A percentile compares a stretch with the other conserved stretches of the same genome.
Evolutionary conservation across 2,888 invertebrate genomes (phyloP).

Genomic region (Cremastinae sp.): DNA sequence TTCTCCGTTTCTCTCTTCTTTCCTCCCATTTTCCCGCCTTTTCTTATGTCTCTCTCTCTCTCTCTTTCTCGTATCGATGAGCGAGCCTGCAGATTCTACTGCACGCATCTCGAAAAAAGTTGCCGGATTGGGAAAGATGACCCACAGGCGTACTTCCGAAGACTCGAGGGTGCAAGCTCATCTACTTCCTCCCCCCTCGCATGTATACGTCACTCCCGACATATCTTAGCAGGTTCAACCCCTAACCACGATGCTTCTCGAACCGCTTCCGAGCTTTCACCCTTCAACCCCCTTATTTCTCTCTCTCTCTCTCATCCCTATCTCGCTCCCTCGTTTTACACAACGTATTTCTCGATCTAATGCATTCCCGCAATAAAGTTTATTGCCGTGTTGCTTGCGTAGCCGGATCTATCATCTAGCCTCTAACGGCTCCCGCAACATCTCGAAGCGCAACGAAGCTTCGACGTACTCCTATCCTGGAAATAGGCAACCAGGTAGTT

Average conservation of each 20-base stretch:
- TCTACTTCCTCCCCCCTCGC: background rate
- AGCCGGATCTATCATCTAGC: slow-evolving; percentile 65
- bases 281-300: slow-evolving; percentile 4
- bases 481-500: slow-evolving; percentile 32
- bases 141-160: slow-evolving; percentile 38
- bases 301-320: slow-evolving; percentile 22
- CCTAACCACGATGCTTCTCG: slow-evolving; percentile 37
- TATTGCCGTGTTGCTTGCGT: slow-evolving; percentile 76
- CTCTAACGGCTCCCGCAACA: slow-evolving; percentile 43
- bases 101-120: background rate
- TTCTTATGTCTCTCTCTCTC: background rate
- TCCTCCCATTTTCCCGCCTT: background rate
- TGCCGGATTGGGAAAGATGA: slow-evolving; percentile 39
- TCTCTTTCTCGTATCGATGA: no score
- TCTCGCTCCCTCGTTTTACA: slow-evolving; percentile 41
- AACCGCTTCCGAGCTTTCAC: background rate
- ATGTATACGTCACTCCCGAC: background rate
- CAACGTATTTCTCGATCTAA: slow-evolving; percentile 77
- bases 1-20: background rate
- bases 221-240: background rate
- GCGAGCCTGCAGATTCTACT: slow-evolving; percentile 9
- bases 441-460: slow-evolving; percentile 46
- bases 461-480: slow-evolving; percentile 36
- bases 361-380: slow-evolving; percentile 79
- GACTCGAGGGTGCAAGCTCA: slow-evolving; percentile 23